Evolutionary conservation across 2,113 vertebrate species (phyloP), one percentile per base, ranked within the genome.

Genomic region (Hippocampus abdominalis): DNA sequence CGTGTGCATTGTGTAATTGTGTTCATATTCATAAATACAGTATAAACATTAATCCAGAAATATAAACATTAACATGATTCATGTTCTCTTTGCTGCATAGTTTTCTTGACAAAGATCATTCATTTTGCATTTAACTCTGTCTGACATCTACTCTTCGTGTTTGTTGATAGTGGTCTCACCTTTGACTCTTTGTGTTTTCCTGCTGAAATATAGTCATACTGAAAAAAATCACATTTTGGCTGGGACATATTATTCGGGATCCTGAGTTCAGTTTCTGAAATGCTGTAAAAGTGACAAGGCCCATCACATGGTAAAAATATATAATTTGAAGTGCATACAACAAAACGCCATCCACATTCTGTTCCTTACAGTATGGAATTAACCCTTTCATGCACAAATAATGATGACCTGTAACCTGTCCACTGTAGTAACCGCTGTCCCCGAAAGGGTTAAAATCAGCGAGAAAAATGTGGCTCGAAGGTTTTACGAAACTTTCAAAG

Each of bases 91-190:
- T 46, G 40, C 68, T 72, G 62, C 57, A 78, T 67, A 69, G 66
- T 74, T 70, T 73, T 79, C 74, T 80, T 71, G 71, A 57, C 66
- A 80, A 81, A 68, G 18, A n/a, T 48, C 75, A 69, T 75, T 80
- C 71, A 66, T 66, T 68, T 48, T 76, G 25, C 21, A n/a, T 27
- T 63, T 32, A 53, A 36, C 69, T 59, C n/a, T 61, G 4, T 60
- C 57, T 1, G 69, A 70, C 56, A 39, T 64, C 12, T 0, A 54
- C 56, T 54, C 20, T 71, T 27, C 20, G 2, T 39, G 36, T 39
- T 32, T 73, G 51, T 54, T 64, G 25, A 79, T 81, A 64, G 44
- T 57, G 29, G 29, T 66, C 36, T 60, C 40, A 48, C 64, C 36
- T 78, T 57, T 63, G 36, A 48, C 49, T 20, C 48, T 20, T 49